Evolutionary conservation across 2,797 vertebrate genomes (phyloP), one percentile per base, ranked within the genome.

Genomic region (Oceanodroma leucorhoa): DNA sequence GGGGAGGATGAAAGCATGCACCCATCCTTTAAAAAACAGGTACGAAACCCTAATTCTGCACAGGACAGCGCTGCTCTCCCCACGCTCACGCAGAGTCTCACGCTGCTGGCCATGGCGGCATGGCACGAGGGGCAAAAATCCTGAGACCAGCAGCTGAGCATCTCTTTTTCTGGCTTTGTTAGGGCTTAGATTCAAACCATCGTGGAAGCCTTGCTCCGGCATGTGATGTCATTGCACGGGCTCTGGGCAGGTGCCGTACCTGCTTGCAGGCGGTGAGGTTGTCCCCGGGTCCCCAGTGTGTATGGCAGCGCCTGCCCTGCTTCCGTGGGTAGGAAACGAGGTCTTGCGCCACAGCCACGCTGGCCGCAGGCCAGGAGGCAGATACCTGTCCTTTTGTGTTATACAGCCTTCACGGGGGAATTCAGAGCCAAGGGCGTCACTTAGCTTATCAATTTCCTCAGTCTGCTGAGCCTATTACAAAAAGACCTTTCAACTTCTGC

Each of bases 151-250:
- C 26, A 30, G n/a, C 18, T 6, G 24, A 70, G 46, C 26, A 8
- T 24, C 34, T 19, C 41, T 64, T 57, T n/a, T 18, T 5, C 38
- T 50, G n/a, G 11, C 13, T 70, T n/a, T 32, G 10, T 19, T 9
- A 27, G 30, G n/a, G 29, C 24, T 69, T 0, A 34, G 48, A 10
- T 15, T 27, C 22, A 13, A 53, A 48, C 2, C 3, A 0, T 2
- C 0, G 20, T 4, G 60, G 55, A 14, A 73, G 57, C 16, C 3
- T 6, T 1, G 2, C 22, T 38, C 43, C 5, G 3, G 30, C 23
- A 0, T 0, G 14, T 32, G 8, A 3, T 1, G 16, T 11, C 1
- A 2, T 15, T 4, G 26, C 27, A 7, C 0, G 4, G 61, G 43
- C 30, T 50, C 20, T 8, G 9, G 21, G 14, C 43, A 53, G 30